Base-by-base conservation (phyloP, 2,113 vertebrate species). In the Phylloscopus trochiloides region DNA sequence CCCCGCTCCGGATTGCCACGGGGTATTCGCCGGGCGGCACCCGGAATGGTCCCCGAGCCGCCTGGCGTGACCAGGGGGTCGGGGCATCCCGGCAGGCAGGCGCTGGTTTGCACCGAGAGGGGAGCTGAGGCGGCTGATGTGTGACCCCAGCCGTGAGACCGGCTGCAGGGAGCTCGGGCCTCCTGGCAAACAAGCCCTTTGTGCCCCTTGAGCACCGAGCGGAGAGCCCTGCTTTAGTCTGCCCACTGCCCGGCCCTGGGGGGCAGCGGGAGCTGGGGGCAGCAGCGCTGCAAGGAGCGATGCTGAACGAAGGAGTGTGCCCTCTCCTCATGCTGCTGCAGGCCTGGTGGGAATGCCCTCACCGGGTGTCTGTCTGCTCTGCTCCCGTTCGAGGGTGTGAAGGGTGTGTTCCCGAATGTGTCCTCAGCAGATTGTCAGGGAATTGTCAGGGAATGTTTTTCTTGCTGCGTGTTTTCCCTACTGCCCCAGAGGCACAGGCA, bases 91-190 rank as follows among this genome's bases (percentile, higher is more conserved):
- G 22, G 38, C 24, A 17, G 42, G 47, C 76, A 51, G 17, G 13
- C 8, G 32, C 52, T 7, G 7, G 25, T 31, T 16, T 1, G 25
- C 15, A 0, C 12, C 36, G 29, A 10, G 62, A 17, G 20, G 15
- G 20, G 24, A 42, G 63, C 20, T 7, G 68, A 14, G n/a, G 38
- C 12, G n/a, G 58, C 48, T 0, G 1, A 0, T 0, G 3, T 4
- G 21, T 42, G 40, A 57, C 7, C 45, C 40, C 55, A 6, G 26
- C 0, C 0, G 3, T 12, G 47, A 10, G 7, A 9, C 13, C n/a
- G 52, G 40, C 55, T 17, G 38, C 80, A 21, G 55, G 25, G 29
- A 87, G 47, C 50, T 9, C 50, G 20, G 47, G 16, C 14, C 31
- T 57, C 62, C 50, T 11, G 47, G 15, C 50, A 13, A 20, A 9